Conservation (phyloP, 2,113 vertebrate species). For the Neotoma lepida region DNA sequence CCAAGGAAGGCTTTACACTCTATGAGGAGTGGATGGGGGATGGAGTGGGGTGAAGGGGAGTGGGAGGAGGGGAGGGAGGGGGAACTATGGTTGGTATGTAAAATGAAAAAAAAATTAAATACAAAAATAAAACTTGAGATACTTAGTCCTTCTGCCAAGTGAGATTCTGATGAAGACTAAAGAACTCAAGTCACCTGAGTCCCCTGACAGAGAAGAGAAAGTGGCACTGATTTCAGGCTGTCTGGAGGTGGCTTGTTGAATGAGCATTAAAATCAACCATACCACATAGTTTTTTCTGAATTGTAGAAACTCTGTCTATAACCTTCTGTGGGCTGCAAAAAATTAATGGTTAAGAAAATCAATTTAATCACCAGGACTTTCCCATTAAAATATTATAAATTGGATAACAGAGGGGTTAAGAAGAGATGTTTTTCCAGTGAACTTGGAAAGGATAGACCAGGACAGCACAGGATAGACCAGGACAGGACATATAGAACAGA, state of each 20-base stretch:
- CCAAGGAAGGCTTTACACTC: too few relatives aligned
- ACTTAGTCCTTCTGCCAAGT: neutral
- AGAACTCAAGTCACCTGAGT: neutral
- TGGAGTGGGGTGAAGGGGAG: too few relatives aligned
- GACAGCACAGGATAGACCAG: neutral
- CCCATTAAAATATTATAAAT: slow-evolving; percentile 43
- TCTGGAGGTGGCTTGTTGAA: neutral
- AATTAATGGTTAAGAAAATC: neutral
- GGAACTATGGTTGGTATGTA: too few relatives aligned
- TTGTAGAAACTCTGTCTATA: neutral
- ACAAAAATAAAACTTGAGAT: too few relatives aligned
- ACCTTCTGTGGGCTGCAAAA: neutral
- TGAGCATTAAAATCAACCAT: neutral
- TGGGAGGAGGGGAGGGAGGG: too few relatives aligned
- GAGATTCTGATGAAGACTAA: neutral
- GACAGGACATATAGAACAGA: neutral
- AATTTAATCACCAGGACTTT: neutral
- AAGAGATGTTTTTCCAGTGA: neutral
- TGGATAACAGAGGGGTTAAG: neutral
- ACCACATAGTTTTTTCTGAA: neutral
- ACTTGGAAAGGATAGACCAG: neutral
- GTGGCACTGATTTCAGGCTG: neutral
- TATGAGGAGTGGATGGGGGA: too few relatives aligned
- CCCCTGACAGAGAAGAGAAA: neutral
- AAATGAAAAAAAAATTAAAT: too few relatives aligned